phyloP scores from a whole-genome alignment of 1,140 invertebrate genomes.

The Bombus waltoni region DNA sequence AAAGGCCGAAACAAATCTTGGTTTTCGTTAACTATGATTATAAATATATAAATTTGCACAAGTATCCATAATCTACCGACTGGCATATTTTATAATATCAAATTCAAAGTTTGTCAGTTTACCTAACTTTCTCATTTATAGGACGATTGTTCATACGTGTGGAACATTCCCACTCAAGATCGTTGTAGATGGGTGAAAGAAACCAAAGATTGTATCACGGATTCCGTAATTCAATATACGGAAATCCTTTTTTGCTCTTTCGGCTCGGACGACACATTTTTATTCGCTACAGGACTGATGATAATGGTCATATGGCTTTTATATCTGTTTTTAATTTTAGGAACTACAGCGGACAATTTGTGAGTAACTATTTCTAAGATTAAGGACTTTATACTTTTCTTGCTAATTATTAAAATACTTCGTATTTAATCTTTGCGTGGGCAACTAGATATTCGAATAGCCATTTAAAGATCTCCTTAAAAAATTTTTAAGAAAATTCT shows the following conservation, averaged over 20 bases:
- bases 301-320: constrained; percentile 83
- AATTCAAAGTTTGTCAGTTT: background rate
- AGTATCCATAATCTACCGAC: too few species aligned
- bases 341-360: constrained; percentile 86
- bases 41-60: too few species aligned
- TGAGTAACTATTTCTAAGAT: constrained; percentile 50
- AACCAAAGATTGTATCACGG: constrained; percentile 71
- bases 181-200: constrained; percentile 76
- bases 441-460: too few species aligned
- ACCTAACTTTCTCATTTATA: constrained; percentile 45
- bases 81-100: too few species aligned
- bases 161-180: constrained; percentile 69
- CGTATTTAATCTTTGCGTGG: too few species aligned
- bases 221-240: constrained; percentile 74
- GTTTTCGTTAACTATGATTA: too few species aligned
- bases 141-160: constrained; percentile 79
- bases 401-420: too few species aligned
- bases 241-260: constrained; percentile 76
- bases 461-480: too few species aligned
- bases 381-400: too few species aligned
- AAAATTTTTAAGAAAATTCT: too few species aligned
- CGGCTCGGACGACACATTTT: constrained; percentile 53
- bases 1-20: too few species aligned
- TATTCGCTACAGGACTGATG: constrained; percentile 70
- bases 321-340: constrained; percentile 86